Evolutionary conservation across 2,113 vertebrate species (phyloP).

Genomic region (Pachypanchax playfairii): DNA sequence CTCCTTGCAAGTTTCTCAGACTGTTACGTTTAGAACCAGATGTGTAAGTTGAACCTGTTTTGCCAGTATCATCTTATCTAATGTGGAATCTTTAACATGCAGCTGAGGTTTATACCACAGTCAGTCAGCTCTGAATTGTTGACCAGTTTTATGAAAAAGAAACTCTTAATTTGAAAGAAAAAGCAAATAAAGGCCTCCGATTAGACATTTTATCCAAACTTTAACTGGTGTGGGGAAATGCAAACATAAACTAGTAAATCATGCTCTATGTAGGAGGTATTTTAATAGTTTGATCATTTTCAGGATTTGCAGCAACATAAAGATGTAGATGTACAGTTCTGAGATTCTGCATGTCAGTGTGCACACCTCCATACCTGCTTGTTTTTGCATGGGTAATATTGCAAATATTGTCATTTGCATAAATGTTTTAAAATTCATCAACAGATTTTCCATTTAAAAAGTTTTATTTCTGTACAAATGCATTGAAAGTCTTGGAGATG

Average conservation of each 20-base stretch:
- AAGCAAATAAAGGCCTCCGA: neutral
- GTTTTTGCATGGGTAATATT: too few relatives aligned
- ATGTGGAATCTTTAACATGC: neutral
- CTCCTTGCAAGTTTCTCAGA: neutral
- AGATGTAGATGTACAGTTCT: too few relatives aligned
- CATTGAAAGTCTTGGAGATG: too few relatives aligned
- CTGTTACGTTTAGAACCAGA: constrained; percentile 11
- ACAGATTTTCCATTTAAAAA: neutral
- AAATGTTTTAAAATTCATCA: neutral
- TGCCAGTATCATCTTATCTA: constrained; percentile 9
- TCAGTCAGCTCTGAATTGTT: neutral
- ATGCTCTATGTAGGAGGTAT: too few relatives aligned
- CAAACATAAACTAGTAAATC: neutral
- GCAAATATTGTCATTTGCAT: neutral
- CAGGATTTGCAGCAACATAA: too few relatives aligned
- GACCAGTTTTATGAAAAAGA: neutral
- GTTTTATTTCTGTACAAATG: neutral
- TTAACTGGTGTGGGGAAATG: neutral
- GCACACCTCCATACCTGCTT: too few relatives aligned
- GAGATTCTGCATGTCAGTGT: too few relatives aligned
- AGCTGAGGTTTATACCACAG: constrained; percentile 7
- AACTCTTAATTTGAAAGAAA: neutral
- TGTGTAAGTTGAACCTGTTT: constrained; percentile 12
- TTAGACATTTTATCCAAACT: neutral
- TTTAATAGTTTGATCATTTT: too few relatives aligned